Percentiles rank a stretch among this genome's conserved stretches.
These are phyloP conservation scores for Electrophaes corylata DNA, from an alignment of 2,888 invertebrate genomes.

Conservation along the genomic window DNA sequence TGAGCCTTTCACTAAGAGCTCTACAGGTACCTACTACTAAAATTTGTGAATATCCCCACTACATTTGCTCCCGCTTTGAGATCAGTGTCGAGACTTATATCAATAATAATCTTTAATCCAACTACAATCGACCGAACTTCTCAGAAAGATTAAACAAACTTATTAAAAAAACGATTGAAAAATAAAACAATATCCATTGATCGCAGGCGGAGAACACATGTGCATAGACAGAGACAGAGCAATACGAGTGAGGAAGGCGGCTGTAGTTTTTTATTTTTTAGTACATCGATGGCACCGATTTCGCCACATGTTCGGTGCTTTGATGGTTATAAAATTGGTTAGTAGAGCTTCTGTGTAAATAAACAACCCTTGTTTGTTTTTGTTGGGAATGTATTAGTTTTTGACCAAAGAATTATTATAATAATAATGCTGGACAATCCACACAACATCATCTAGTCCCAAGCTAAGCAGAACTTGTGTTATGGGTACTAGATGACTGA, in stretches of 20 bases:
- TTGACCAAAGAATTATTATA: no score
- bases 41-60: no score
- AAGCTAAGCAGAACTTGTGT: no score
- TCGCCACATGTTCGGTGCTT: slow-evolving; percentile 63
- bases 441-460: no score
- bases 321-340: slow-evolving; percentile 59
- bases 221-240: slow-evolving; percentile 54
- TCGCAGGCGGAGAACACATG: slow-evolving; percentile 73
- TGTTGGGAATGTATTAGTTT: background rate
- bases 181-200: slow-evolving; percentile 70
- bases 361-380: slow-evolving; percentile 25
- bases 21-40: no score
- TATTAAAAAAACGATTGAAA: slow-evolving; percentile 48
- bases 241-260: slow-evolving; percentile 50
- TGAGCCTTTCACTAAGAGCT: no score
- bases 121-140: slow-evolving; percentile 40
- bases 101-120: slow-evolving; percentile 2
- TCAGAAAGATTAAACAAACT: slow-evolving; percentile 43
- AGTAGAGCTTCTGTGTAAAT: slow-evolving; percentile 35
- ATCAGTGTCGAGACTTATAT: no score
- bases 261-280: slow-evolving; percentile 52
- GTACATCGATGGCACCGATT: slow-evolving; percentile 64
- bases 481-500: no score
- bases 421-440: no score
- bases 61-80: no score